A percentile compares a stretch with the other conserved stretches of the same genome.
Evolutionary conservation across 1,140 invertebrate species (phyloP).

Genomic region (Sitobion miscanthi): DNA sequence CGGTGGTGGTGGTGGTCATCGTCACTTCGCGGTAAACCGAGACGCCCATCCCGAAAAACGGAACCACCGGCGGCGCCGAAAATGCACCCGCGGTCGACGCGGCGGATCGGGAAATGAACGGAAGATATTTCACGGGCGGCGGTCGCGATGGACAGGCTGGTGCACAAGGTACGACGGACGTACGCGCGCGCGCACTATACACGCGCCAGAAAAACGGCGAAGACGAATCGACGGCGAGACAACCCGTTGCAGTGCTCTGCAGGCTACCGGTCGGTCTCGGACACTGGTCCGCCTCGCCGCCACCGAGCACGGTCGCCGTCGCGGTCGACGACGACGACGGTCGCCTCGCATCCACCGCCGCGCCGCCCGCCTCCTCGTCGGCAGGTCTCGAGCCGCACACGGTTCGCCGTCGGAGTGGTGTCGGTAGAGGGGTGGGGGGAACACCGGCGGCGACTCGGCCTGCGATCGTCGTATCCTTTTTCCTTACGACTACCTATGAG

Average conservation of each 20-base stretch:
- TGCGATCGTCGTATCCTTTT: neutral
- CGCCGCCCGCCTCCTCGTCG: neutral
- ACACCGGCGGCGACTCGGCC: constrained; percentile 12
- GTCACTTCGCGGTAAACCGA: constrained; percentile 51
- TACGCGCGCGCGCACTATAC: neutral
- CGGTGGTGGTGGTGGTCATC: neutral
- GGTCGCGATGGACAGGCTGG: too few relatives aligned
- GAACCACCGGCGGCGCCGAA: neutral
- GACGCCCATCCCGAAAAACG: constrained; percentile 8
- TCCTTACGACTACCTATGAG: neutral
- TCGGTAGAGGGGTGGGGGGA: neutral
- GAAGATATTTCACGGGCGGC: neutral
- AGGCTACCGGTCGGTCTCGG: constrained; percentile 47
- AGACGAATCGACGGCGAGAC: neutral
- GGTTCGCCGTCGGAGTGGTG: neutral
- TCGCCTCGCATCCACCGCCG: neutral
- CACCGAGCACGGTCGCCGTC: neutral
- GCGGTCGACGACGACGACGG: neutral
- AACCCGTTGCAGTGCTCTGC: neutral
- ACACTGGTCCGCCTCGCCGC: constrained; percentile 38
- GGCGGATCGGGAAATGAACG: neutral
- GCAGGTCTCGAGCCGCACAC: neutral
- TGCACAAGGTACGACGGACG: neutral
- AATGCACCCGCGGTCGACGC: too few relatives aligned
- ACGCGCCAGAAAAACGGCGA: neutral